Evolutionary conservation across 2,797 vertebrate species (phyloP).

Genomic region (Monodelphis domestica): DNA sequence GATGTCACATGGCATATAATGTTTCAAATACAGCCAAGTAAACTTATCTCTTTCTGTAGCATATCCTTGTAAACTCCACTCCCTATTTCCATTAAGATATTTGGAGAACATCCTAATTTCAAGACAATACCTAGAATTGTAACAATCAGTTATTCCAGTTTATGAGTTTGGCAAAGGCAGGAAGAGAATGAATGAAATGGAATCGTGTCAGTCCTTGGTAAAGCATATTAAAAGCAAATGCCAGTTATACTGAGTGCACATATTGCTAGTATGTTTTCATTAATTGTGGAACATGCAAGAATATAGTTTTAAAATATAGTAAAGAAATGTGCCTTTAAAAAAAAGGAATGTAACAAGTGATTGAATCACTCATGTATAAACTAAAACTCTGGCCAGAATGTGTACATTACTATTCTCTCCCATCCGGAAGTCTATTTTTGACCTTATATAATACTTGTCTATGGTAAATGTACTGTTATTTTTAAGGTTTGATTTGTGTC

Average conservation of each 20-base stretch:
- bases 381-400: conserved; percentile 71
- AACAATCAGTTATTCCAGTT: conserved; percentile 32
- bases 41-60: conserved; percentile 39
- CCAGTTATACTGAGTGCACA: conserved; percentile 56
- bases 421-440: conserved; percentile 40
- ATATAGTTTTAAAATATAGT: conserved; percentile 63
- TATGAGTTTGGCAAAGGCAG: not conserved
- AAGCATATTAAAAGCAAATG: conserved; percentile 61
- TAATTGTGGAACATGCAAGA: conserved; percentile 54
- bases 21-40: conserved; percentile 22
- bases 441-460: conserved; percentile 51
- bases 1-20: conserved; percentile 8
- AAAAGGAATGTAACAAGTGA: conserved; percentile 65
- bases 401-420: conserved; percentile 55
- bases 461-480: conserved; percentile 59
- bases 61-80: conserved; percentile 24
- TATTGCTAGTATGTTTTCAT: conserved; percentile 60
- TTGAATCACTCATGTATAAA: conserved; percentile 59
- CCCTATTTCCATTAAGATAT: not conserved
- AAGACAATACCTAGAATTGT: not conserved
- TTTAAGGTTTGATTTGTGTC: conserved; percentile 62
- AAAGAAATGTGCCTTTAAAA: conserved; percentile 83
- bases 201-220: conserved; percentile 74
- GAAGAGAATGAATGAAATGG: conserved; percentile 20
- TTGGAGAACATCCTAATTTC: conserved; percentile 17